Evolutionary conservation across 2,797 vertebrate genomes (phyloP).

Genomic region (Gadopsis bispinosus): DNA sequence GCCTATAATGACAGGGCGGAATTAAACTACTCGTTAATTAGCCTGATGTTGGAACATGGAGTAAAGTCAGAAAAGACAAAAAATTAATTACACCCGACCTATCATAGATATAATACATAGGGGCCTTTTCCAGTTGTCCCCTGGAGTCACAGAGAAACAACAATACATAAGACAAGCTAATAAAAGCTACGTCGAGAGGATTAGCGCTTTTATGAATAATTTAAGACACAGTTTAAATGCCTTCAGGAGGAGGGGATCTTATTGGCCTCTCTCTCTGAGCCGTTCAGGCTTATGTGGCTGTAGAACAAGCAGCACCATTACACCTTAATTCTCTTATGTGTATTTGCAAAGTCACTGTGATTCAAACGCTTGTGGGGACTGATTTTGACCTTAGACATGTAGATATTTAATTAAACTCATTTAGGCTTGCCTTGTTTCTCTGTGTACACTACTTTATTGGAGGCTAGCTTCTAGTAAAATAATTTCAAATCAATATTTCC

Average conservation of each 20-base stretch:
- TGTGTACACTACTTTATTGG: not conserved
- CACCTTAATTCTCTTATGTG: constrained; percentile 34
- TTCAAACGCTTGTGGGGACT: not conserved
- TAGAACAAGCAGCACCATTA: constrained; percentile 63
- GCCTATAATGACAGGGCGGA: constrained; percentile 51
- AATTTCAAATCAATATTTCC: constrained; percentile 44
- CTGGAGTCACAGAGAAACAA: constrained; percentile 53
- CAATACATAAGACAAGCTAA: constrained; percentile 73
- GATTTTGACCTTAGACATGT: constrained; percentile 18
- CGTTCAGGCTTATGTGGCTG: constrained; percentile 38
- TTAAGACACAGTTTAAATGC: constrained; percentile 69
- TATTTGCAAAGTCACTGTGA: constrained; percentile 28
- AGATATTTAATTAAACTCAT: constrained; percentile 25
- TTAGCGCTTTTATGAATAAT: constrained; percentile 78
- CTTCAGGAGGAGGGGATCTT: constrained; percentile 60
- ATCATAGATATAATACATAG: constrained; percentile 16
- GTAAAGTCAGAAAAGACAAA: constrained; percentile 43
- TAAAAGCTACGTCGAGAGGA: constrained; percentile 77
- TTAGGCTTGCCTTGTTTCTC: not conserved
- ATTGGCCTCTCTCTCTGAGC: constrained; percentile 43
- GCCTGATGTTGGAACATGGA: constrained; percentile 22
- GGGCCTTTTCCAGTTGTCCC: constrained; percentile 7
- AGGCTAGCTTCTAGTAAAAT: not conserved
- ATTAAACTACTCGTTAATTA: constrained; percentile 63
- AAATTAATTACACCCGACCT: constrained; percentile 39